Conservation (phyloP, 2,888 invertebrate species). For the Himalopsyche tibetana region DNA sequence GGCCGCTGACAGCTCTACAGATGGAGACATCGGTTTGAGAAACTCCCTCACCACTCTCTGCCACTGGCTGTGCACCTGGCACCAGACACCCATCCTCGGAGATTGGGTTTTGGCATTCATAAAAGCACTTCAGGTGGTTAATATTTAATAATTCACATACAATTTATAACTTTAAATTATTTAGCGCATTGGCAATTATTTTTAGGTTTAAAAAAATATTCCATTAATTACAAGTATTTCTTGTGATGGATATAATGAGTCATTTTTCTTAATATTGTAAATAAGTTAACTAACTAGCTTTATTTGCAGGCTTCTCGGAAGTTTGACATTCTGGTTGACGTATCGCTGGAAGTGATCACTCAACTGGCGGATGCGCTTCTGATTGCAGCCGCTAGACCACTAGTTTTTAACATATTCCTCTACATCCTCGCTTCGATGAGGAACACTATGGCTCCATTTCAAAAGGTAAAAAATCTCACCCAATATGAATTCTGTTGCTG, state of each 20-base stretch:
- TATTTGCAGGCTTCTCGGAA: constrained; percentile 74
- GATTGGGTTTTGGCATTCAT: constrained; percentile 83
- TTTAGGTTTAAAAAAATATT: too few species aligned
- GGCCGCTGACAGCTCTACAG: constrained; percentile 68
- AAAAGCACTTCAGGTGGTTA: constrained; percentile 77
- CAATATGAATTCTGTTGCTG: too few species aligned
- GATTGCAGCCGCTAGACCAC: constrained; percentile 76
- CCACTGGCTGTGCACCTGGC: constrained; percentile 82
- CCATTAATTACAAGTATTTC: too few species aligned
- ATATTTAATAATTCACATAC: neutral
- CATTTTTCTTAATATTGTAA: too few species aligned
- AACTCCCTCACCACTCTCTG: constrained; percentile 81
- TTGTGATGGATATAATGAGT: too few species aligned
- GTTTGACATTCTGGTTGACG: constrained; percentile 78
- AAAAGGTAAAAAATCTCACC: constrained; percentile 73
- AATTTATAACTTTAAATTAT: too few species aligned
- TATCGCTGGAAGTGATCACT: constrained; percentile 80
- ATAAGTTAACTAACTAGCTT: too few species aligned
- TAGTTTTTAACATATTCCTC: constrained; percentile 80
- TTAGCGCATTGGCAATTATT: too few species aligned
- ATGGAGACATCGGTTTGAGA: constrained; percentile 76
- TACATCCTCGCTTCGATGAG: constrained; percentile 80
- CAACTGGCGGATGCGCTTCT: constrained; percentile 77
- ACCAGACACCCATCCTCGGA: constrained; percentile 79
- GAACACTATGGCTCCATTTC: constrained; percentile 79